phyloP scores from a whole-genome alignment of 2,888 invertebrate species.

The Seira sanloemensis region DNA sequence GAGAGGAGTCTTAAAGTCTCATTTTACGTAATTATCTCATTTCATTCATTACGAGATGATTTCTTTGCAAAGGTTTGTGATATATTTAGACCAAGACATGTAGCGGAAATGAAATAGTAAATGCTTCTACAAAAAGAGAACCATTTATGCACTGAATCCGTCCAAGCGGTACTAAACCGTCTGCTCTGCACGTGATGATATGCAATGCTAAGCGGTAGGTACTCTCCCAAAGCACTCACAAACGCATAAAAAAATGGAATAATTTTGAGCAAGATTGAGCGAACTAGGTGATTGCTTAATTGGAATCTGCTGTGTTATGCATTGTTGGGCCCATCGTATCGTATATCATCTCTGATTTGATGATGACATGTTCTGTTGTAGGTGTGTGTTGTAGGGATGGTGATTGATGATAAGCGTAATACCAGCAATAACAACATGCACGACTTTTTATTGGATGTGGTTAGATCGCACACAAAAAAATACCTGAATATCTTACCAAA shows the following conservation, averaged over 20 bases:
- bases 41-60: neutral
- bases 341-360: neutral
- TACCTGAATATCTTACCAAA: too few relatives aligned
- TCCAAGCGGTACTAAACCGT: slow-evolving; percentile 5
- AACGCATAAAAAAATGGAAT: neutral
- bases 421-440: too few relatives aligned
- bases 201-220: neutral
- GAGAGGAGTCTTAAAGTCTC: neutral
- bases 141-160: slow-evolving; percentile 18
- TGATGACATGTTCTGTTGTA: too few relatives aligned
- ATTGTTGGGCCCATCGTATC: neutral
- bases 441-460: too few relatives aligned
- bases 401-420: neutral
- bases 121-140: neutral
- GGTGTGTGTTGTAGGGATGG: too few relatives aligned
- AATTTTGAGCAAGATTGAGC: neutral
- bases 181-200: neutral
- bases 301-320: neutral
- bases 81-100: neutral
- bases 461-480: too few relatives aligned
- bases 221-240: too few relatives aligned
- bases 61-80: neutral
- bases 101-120: neutral
- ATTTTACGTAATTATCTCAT: neutral
- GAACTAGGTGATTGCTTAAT: neutral